Evolutionary conservation across 1,140 invertebrate genomes (phyloP), one percentile per base, ranked within the genome.

Genomic region (Triops longicaudatus): DNA sequence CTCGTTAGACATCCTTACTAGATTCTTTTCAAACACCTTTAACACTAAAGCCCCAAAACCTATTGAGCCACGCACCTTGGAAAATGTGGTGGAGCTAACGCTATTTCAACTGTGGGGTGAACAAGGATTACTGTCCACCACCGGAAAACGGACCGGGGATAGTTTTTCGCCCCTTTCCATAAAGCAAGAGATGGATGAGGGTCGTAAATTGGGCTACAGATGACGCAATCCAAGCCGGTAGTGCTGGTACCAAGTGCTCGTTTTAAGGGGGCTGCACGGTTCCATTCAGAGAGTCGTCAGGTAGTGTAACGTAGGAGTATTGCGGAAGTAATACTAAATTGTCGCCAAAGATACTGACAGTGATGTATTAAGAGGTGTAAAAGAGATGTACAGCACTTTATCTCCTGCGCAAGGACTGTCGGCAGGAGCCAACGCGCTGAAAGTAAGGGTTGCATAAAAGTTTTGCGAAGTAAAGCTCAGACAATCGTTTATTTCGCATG

Each of bases 21-120:
- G 50, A 63, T 63, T 63, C 50, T 63, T 63, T 63, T 63, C 50
- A 63, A 63, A 63, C 50, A 63, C 50, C 50, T 63, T 63, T 63
- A 63, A 63, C 50, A 63, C 50, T 63, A 63, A 63, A 63, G 50
- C 50, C 50, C 50, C 50, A 17, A 22, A 22, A 63, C 50, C 50
- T 63, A 63, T 63, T 63, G 50, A 63, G 50, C 50, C 10, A 63
- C 50, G 50, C 14, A 63, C 50, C 50, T 63, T 14, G 50, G 50
- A 63, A 63, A 63, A 63, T 63, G 10, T 63, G 50, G 2, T 63
- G 50, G 50, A 63, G 50, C 50, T 63, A 63, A 63, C 50, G 50
- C 50, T 63, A 63, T 10, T 63, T 17, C 14, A 63, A 63, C 50
- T 63, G 14, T 63, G 50, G 50, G 50, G 50, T 63, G 50, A 63